Conservation (phyloP, 2,888 invertebrate genomes). For the Netelia fuscicornis region DNA sequence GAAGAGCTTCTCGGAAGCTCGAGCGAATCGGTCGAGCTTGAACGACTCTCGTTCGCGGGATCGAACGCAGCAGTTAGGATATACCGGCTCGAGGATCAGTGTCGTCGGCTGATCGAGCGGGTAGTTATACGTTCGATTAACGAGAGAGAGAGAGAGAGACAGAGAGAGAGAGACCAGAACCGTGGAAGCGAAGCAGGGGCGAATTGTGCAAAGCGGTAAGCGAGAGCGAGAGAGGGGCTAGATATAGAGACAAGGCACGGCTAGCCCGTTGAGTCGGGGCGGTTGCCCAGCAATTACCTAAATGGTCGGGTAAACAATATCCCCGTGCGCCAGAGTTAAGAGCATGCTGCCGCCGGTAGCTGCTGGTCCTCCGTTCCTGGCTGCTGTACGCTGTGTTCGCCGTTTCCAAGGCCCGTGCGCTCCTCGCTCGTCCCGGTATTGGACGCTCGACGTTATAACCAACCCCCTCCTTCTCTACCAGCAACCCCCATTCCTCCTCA, state of each 20-base stretch:
- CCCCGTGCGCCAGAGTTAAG: conserved; percentile 82
- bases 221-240: conserved; percentile 72
- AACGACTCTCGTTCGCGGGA: conserved; percentile 28
- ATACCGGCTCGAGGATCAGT: conserved; percentile 71
- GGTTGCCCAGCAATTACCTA: conserved; percentile 84
- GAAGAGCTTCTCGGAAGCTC: not conserved
- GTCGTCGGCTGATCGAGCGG: conserved; percentile 78
- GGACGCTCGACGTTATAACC: conserved; percentile 62
- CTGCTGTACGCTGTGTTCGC: conserved; percentile 52
- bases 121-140: conserved; percentile 80
- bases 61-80: conserved; percentile 39
- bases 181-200: conserved; percentile 25
- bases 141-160: conserved; percentile 54
- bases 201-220: conserved; percentile 37
- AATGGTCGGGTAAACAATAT: conserved; percentile 85
- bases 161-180: conserved; percentile 28
- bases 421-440: conserved; percentile 58
- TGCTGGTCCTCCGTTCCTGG: conserved; percentile 9
- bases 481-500: too few species aligned
- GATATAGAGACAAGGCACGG: conserved; percentile 63
- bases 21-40: not conserved
- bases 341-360: conserved; percentile 72
- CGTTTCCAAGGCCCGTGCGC: conserved; percentile 55
- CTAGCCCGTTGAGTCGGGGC: conserved; percentile 74
- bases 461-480: conserved; percentile 17